These are phyloP conservation scores for Drosophila nebulosa DNA, from an alignment of 1,140 invertebrate species.

Conservation along the genomic window DNA sequence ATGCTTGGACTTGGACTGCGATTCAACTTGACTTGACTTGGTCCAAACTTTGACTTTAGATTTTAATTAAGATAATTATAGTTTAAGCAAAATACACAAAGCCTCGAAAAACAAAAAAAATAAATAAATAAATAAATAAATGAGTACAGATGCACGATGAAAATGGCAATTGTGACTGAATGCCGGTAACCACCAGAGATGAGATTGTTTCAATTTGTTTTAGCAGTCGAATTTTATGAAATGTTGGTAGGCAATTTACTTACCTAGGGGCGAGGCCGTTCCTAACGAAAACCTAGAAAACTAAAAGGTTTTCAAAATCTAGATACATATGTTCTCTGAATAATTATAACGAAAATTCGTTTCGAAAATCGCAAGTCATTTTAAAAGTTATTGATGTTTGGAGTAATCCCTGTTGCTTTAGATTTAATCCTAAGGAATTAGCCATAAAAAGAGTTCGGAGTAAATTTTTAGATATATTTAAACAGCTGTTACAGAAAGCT, in stretches of 20 bases:
- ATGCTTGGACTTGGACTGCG: conserved; percentile 2
- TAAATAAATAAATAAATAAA: neutral
- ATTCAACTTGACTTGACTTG: conserved; percentile 20
- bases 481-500: too few relatives aligned
- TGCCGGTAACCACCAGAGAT: neutral
- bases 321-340: too few relatives aligned
- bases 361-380: too few relatives aligned
- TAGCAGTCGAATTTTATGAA: neutral
- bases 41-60: conserved; percentile 68
- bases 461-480: too few relatives aligned
- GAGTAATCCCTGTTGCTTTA: too few relatives aligned
- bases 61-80: conserved; percentile 77
- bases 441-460: too few relatives aligned
- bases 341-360: too few relatives aligned
- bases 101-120: neutral
- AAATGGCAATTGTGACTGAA: neutral
- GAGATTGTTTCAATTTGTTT: neutral
- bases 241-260: neutral
- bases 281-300: too few relatives aligned
- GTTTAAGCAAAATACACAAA: conserved; percentile 32
- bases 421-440: too few relatives aligned
- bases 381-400: too few relatives aligned
- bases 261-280: neutral
- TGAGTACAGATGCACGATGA: neutral
- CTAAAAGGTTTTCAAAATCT: too few relatives aligned